phyloP scores from a whole-genome alignment of 35 echinoderm and acorn worm genomes.

The Heliocidaris erythrogramma region DNA sequence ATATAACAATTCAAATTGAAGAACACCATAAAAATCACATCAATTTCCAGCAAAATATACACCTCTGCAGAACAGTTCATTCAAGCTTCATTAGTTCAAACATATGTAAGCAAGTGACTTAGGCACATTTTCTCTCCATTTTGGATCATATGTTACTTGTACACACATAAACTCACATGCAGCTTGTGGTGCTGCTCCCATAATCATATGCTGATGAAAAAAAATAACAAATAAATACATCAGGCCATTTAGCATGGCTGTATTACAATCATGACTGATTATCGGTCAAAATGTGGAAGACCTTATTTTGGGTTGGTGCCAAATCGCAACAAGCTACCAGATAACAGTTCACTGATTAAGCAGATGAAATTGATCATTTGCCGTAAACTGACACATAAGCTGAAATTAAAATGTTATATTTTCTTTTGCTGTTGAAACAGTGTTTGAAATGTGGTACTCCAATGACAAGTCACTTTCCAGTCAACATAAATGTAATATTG shows the following conservation, averaged over 20 bases:
- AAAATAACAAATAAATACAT: background rate
- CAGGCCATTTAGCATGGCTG: background rate
- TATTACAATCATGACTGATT: background rate
- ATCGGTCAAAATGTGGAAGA: conserved; percentile 2
- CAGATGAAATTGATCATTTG: background rate
- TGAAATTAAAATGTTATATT: background rate
- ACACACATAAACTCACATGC: background rate
- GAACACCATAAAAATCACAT: conserved; percentile 21
- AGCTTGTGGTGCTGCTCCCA: background rate
- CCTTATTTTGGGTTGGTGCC: background rate
- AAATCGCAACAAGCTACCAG: background rate
- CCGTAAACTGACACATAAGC: background rate
- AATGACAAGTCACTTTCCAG: background rate
- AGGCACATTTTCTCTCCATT: background rate
- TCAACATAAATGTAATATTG: background rate
- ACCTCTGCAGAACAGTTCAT: conserved; percentile 30
- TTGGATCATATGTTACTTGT: background rate
- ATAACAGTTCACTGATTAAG: background rate
- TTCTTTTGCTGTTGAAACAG: background rate
- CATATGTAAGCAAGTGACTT: conserved; percentile 25
- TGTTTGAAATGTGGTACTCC: background rate
- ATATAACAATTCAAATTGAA: conserved; percentile 9
- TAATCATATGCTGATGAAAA: conserved; percentile 14
- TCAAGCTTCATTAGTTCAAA: background rate
- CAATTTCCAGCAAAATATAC: conserved; percentile 38